These are phyloP conservation scores for Zenarchopterus dispar DNA, from an alignment of 2,797 vertebrate species.

Conservation along the genomic window DNA sequence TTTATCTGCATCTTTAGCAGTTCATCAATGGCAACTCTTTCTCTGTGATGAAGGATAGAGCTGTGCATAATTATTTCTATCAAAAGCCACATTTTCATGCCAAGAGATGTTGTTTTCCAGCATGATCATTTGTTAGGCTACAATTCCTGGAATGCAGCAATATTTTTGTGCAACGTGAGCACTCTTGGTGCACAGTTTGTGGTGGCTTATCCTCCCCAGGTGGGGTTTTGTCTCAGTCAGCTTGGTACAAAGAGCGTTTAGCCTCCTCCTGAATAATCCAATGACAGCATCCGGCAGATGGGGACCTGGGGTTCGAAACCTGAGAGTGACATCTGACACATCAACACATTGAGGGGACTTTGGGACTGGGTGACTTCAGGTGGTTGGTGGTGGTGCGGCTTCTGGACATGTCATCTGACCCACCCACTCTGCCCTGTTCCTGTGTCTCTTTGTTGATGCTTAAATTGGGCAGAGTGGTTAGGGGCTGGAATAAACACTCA, in stretches of 20 bases:
- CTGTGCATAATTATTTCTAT: too few relatives aligned
- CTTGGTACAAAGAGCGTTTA: conserved; percentile 81
- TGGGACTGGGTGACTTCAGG: conserved; percentile 62
- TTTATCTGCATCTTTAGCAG: too few relatives aligned
- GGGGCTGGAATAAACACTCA: conserved; percentile 44
- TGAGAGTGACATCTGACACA: conserved; percentile 80
- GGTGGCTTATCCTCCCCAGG: conserved; percentile 60
- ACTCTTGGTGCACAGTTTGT: conserved; percentile 34
- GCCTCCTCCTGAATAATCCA: conserved; percentile 85
- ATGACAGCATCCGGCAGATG: conserved; percentile 78
- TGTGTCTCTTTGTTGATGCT: conserved; percentile 25
- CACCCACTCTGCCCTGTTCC: conserved; percentile 40
- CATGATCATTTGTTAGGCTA: neutral
- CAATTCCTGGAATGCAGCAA: conserved; percentile 15
- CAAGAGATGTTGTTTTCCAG: neutral
- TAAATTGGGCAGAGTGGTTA: conserved; percentile 44
- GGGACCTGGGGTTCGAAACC: conserved; percentile 72
- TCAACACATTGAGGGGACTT: conserved; percentile 48
- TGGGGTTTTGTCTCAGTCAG: conserved; percentile 78
- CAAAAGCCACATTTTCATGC: conserved; percentile 7
- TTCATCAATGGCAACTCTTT: too few relatives aligned
- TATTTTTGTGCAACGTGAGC: conserved; percentile 28
- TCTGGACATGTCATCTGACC: conserved; percentile 70
- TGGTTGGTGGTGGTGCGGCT: conserved; percentile 60
- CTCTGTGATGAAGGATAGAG: too few relatives aligned